Conservation (phyloP, 2,888 invertebrate genomes). For the Campoplex capitator region DNA sequence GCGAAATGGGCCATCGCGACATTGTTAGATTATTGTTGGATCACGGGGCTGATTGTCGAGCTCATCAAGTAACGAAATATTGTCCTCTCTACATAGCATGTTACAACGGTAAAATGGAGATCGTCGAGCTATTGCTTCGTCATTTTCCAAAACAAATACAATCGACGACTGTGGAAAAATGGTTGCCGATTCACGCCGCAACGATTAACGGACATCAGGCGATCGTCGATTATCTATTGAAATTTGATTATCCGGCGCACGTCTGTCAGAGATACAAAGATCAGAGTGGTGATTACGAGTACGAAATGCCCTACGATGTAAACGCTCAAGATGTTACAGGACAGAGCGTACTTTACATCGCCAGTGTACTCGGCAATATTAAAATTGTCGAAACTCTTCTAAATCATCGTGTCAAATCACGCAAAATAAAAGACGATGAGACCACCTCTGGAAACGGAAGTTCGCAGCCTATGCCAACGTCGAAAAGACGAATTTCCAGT, state of each 20-base stretch:
- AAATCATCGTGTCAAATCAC: conserved; percentile 89
- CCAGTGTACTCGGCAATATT: conserved; percentile 93
- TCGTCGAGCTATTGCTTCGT: conserved; percentile 90
- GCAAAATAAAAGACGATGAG: conserved; percentile 85
- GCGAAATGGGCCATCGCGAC: conserved; percentile 93
- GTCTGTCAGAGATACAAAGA: conserved; percentile 89
- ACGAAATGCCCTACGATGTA: conserved; percentile 95
- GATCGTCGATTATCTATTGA: conserved; percentile 92
- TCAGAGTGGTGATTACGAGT: conserved; percentile 91
- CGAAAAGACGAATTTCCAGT: conserved; percentile 91
- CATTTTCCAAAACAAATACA: conserved; percentile 94
- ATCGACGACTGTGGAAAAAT: conserved; percentile 95
- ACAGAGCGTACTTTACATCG: conserved; percentile 95
- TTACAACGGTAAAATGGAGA: conserved; percentile 93
- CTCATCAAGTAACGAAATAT: conserved; percentile 96
- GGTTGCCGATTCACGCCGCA: conserved; percentile 97
- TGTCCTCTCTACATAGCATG: conserved; percentile 96
- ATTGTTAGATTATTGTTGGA: conserved; percentile 92
- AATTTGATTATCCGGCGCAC: conserved; percentile 92
- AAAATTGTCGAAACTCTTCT: conserved; percentile 92
- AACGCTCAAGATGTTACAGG: conserved; percentile 96
- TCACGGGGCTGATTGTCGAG: conserved; percentile 94
- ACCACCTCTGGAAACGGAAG: conserved; percentile 78
- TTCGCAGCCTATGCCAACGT: conserved; percentile 77
- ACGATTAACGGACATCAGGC: conserved; percentile 94